phyloP scores from a whole-genome alignment of 2,888 invertebrate species.

The Hypsopygia costalis region DNA sequence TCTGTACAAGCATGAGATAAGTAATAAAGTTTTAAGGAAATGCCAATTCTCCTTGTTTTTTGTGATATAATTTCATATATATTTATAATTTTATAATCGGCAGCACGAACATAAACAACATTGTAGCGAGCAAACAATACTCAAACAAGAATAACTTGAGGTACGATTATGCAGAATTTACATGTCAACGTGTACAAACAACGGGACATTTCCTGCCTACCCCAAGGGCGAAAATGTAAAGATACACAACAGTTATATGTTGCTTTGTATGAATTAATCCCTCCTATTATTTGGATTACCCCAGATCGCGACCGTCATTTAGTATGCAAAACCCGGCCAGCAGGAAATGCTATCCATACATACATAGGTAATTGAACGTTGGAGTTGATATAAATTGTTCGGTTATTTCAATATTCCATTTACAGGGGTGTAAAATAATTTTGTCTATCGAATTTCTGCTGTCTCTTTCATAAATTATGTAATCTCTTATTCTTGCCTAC shows the following conservation, averaged over 20 bases:
- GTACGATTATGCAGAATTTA: background rate
- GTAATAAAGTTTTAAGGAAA: no score
- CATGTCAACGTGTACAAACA: constrained; percentile 3
- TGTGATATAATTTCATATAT: no score
- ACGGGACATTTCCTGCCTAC: constrained; percentile 4
- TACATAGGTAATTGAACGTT: background rate
- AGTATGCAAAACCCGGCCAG: constrained; percentile 31
- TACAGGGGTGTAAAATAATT: no score
- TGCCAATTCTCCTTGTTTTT: no score
- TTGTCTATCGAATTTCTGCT: no score
- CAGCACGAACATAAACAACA: background rate
- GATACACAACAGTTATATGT: constrained; percentile 6
- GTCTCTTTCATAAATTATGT: no score
- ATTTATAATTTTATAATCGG: no score
- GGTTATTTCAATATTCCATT: background rate
- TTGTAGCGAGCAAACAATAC: background rate
- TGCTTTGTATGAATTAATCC: constrained; percentile 10
- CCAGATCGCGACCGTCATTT: constrained; percentile 24
- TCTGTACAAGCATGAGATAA: no score
- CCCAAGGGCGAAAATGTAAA: constrained; percentile 6
- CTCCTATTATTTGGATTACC: constrained; percentile 27
- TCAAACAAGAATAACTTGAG: background rate
- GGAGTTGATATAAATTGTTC: background rate
- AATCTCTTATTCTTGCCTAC: no score
- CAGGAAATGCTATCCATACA: constrained; percentile 11